Conservation (phyloP, 2,888 invertebrate genomes). For the Hydrotaea diabolus region DNA sequence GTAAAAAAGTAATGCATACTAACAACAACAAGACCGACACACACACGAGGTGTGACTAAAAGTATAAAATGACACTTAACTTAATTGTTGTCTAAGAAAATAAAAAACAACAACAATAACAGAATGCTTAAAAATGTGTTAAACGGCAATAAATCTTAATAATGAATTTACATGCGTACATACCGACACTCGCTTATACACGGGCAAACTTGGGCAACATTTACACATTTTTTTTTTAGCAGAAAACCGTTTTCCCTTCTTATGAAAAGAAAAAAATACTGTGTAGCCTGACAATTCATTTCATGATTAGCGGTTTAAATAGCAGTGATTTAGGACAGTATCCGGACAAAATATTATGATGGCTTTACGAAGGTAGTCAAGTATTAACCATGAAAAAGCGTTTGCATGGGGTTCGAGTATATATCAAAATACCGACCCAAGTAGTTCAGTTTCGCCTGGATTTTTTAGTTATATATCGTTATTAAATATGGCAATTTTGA, state of each 20-base stretch:
- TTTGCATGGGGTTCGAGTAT: too few relatives aligned
- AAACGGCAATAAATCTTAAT: conserved; percentile 66
- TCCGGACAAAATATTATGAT: too few relatives aligned
- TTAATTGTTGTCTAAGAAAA: conserved; percentile 63
- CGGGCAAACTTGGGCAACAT: background rate
- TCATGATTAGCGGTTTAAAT: conserved; percentile 6
- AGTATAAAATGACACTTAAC: conserved; percentile 64
- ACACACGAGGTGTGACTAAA: conserved; percentile 65
- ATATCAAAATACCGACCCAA: too few relatives aligned
- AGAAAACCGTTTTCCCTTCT: background rate
- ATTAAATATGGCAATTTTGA: too few relatives aligned
- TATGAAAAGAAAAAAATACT: conserved; percentile 13
- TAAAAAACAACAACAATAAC: background rate
- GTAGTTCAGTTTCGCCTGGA: too few relatives aligned
- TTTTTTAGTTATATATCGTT: too few relatives aligned
- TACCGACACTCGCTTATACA: too few relatives aligned
- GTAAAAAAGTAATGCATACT: conserved; percentile 50
- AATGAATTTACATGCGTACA: conserved; percentile 52
- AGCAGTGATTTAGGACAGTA: background rate
- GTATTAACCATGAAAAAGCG: too few relatives aligned
- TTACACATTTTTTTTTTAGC: background rate
- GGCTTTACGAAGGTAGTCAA: too few relatives aligned
- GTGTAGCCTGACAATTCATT: background rate
- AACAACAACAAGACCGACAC: too few relatives aligned
- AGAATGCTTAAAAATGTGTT: conserved; percentile 62